Base-by-base conservation (phyloP, 2,888 invertebrate species). In the Tetheella fluctuosa region DNA sequence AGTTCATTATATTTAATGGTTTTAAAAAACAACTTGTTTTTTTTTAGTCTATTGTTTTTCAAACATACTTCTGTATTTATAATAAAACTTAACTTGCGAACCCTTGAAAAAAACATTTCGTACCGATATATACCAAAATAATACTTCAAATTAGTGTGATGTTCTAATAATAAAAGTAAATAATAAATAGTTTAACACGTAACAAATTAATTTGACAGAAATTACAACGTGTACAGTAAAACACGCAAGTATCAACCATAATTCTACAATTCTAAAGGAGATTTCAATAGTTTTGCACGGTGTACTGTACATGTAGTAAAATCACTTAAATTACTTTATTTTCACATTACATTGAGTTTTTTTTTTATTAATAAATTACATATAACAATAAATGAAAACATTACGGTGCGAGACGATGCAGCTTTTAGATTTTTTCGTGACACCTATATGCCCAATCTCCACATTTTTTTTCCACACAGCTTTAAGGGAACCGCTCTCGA, bases 261-360 rank as follows among this genome's bases (percentile, higher is more conserved):
- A 17, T 17, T 7, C 20, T 17, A n/a, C 42, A 42, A 17, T 42
- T 5, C 17, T 42, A 17, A 1, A 42, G 7, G 42, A 42, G n/a
- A 17, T n/a, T 4, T 20, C 20, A 20, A 20, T 2, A 10, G 3
- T 48, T 4, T 20, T 20, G 17, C 10, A 8, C 12, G 42, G 42
- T 17, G 5, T 20, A 48, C 48, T 48, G 48, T 48, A 48, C 48
- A 48, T 20, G 48, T 20, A 10, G 10, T 48, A 20, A 48, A 48
- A 48, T 48, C 48, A 8, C 48, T 48, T 48, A 48, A 34, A 54
- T 28, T 25, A 55, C 23, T 55, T 34, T 48, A 48, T 48, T 42
- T n/a, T 15, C 37, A 42, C 17, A 42, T 42, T 42, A 42, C 6
- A 17, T 42, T 20, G 48, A 48, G 48, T 48, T 17, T 34, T 48